Base-by-base conservation (phyloP, 1,140 invertebrate genomes). In the Aphaenogaster ashmeadi region DNA sequence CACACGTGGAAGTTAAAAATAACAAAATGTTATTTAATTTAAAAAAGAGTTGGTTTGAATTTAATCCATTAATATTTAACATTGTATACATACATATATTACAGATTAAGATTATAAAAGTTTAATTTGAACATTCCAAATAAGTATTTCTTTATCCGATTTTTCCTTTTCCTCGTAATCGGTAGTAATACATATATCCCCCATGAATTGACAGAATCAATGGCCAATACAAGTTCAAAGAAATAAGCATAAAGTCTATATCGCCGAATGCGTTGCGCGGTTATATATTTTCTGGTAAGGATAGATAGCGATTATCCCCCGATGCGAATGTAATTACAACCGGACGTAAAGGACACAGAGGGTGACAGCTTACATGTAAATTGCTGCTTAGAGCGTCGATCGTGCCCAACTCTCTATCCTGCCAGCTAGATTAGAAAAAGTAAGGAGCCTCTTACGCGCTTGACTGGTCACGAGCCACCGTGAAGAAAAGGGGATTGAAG, bases 381-480 rank as follows among this genome's bases (percentile, higher is more conserved):
- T 93, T 94, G 93, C 91, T 92, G 91, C 90, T 94, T 94, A 94
- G 91, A 93, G 89, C 81, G 60, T 80, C 80, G 90, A 90, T 91
- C 88, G 81, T 71, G 67, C 72, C 75, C 74, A 90, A 84, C 89
- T 81, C 44, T 66, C 33, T 87, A 88, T 89, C 83, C 77, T 66
- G 80, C 38, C 66, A 83, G 80, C 85, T 80, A 92, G 92, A 93
- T 93, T 93, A 93, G 91, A 92, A 93, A 88, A 93, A 92, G 91
- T 88, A 89, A 87, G 87, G 78, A 90, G 87, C 69, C 90, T 91
- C 88, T 93, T 92, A 89, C 92, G 86, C 84, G 92, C 88, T 88
- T 91, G 80, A 88, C 90, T 91, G 64, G 90, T 69, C 87, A 90
- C 69, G 62, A 60, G 52, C 54, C 47, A 44, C 47, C 69, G 54